phyloP scores from a whole-genome alignment of 1,140 invertebrate genomes.

The Subanguina moxae region DNA sequence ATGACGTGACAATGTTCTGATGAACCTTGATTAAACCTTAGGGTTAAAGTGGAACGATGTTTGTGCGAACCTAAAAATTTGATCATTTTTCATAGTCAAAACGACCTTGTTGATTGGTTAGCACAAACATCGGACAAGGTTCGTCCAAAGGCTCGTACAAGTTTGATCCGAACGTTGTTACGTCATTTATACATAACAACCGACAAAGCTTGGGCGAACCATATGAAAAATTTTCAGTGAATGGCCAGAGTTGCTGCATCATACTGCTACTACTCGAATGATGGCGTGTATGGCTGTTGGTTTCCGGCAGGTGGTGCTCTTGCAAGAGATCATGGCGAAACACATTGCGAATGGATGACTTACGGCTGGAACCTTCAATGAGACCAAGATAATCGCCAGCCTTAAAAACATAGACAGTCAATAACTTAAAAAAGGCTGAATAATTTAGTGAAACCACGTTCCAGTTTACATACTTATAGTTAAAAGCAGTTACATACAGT shows the following conservation, averaged over 20 bases:
- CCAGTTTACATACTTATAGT: no score
- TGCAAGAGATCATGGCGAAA: not conserved
- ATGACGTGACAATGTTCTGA: no score
- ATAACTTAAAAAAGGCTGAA: no score
- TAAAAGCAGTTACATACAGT: no score
- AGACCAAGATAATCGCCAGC: constrained; percentile 25
- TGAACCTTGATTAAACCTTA: no score
- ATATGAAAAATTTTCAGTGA: no score
- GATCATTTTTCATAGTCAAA: constrained; percentile 6
- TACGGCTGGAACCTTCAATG: constrained; percentile 1
- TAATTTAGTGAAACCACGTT: no score
- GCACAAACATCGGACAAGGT: not conserved
- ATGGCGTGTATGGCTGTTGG: not conserved
- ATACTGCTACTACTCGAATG: constrained; percentile 3
- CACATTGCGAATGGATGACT: not conserved
- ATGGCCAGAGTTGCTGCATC: constrained; percentile 7
- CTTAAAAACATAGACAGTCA: not conserved
- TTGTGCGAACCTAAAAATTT: no score
- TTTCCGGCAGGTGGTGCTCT: not conserved
- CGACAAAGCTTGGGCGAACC: no score
- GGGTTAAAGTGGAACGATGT: no score
- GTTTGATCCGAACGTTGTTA: no score
- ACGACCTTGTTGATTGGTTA: not conserved
- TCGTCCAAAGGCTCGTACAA: not conserved
- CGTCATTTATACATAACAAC: no score